Evolutionary conservation across 2,888 invertebrate species (phyloP), one percentile per base, ranked within the genome.

Genomic region (Rugalucina vietnamica): DNA sequence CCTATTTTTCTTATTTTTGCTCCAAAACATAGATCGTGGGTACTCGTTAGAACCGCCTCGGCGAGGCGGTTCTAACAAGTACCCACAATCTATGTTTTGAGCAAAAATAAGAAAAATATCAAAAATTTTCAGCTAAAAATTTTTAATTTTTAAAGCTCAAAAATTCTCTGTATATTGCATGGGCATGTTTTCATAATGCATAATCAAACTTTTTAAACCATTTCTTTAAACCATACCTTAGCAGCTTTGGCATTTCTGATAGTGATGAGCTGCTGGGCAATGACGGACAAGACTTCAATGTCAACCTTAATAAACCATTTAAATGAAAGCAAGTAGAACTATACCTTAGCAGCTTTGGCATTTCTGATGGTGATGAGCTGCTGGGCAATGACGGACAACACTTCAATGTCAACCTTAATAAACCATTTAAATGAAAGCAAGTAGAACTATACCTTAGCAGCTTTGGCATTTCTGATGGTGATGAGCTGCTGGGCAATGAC

Each of bases 401-500:
- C 98, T 95, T 98, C 98, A 90, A 98, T 98, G 93, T 98, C 97
- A 82, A 98, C 98, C 5, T 98, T 96, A 95, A 98, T 98, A 94
- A 98, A 98, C 94, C 98, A 98, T 94, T 98, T 98, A 94, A 98
- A 98, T 18, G 43, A 43, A 43, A 43, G 8, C 43, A 43, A 12
- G 18, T 18, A 43, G 43, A 43, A 43, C n/a, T n/a, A n/a, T 87
- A 96, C 96, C 96, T 96, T 91, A 21, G 97, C 96, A 0, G 97
- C 96, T 95, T 98, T 98, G 0, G 98, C 98, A 93, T 98, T 97
- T 88, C 97, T 96, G 87, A 98, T 98, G 0, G 98, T 98, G 83
- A 98, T 98, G 81, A 98, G 95, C 93, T 98, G 98, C 91, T 98
- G 98, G 0, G 98, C 98, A 91, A 98, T 98, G 3, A 98, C 98